Base-by-base conservation (phyloP, 1,140 invertebrate species). In the Pemphigus obesinymphae region DNA sequence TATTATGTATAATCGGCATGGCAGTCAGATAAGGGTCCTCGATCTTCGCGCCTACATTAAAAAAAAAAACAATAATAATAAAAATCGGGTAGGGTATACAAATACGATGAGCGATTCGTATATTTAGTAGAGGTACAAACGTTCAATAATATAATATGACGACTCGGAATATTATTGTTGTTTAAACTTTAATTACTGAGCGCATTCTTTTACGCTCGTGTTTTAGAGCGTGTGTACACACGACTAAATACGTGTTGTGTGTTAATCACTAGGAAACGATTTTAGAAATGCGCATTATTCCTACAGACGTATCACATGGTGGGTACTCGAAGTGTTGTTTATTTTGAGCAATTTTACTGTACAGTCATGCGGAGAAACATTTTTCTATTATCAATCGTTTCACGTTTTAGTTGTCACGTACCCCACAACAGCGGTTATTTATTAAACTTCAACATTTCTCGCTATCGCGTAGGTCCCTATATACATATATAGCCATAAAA, bases 171-270 rank as follows among this genome's bases (percentile, higher is more conserved):
- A 70, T 70, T 40, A 43, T 70, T 13, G 13, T 70, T n/a, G 37
- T 70, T 70, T 70, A n/a, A n/a, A n/a, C n/a, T n/a, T n/a, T n/a
- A 70, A 70, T 70, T 70, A 70, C 66, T 55, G 13, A 70, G 13
- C n/a, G 13, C 37, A 70, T 70, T 70, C 66, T 26, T 43, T 43
- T 15, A 17, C 66, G 66, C 34, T 70, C 20, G 58, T 63, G 20
- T 63, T 63, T 34, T 34, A 34, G 3, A 6, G 13, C n/a, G 6
- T 34, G 6, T 37, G 31, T 66, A 31, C 37, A n/a, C 34, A 40
- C 63, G 8, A 15, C 40, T n/a, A n/a, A 40, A 13, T 40, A 3
- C 68, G 68, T 29, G 37, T 37, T 7, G 66, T 40, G 37, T 26
- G 26, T 72, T 48, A 72, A 20, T 72, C 68, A 48, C 23, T 48